Percentiles rank a stretch among this genome's conserved stretches.
Evolutionary conservation across 2,888 invertebrate species (phyloP).

Genomic region (Laothoe populi): DNA sequence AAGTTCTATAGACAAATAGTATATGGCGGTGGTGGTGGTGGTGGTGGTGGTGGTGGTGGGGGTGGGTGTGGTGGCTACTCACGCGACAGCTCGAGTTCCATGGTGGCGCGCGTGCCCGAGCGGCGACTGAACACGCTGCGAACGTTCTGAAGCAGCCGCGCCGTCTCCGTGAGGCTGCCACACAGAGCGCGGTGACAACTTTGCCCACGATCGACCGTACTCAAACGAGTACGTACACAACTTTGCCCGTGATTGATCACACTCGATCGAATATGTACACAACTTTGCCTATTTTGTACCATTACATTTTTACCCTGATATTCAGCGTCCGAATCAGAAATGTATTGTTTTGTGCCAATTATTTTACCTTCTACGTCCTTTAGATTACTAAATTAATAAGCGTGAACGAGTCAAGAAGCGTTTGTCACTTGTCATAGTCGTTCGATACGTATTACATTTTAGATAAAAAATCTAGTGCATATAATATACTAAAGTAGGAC

Average conservation of each 20-base stretch:
- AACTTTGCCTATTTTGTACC: constrained; percentile 1
- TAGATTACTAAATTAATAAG: constrained; percentile 2
- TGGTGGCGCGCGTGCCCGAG: constrained; percentile 90
- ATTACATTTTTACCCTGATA: neutral
- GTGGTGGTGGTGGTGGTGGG: too few relatives aligned
- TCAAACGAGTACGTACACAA: neutral
- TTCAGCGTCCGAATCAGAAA: neutral
- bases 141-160: constrained; percentile 96
- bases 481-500: neutral
- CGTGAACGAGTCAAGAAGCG: constrained; percentile 22
- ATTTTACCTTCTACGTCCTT: constrained; percentile 5
- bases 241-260: neutral
- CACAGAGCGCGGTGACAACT: constrained; percentile 69
- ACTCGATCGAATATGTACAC: neutral
- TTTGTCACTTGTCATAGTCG: constrained; percentile 17
- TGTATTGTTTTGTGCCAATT: neutral
- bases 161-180: constrained; percentile 97
- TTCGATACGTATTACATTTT: neutral
- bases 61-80: constrained; percentile 93
- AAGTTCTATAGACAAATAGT: neutral
- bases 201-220: constrained; percentile 47
- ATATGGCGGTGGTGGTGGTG: constrained; percentile 50
- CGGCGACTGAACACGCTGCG: constrained; percentile 95
- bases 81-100: constrained; percentile 97
- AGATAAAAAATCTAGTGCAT: neutral